Percentiles rank a stretch among this genome's conserved stretches.
These are phyloP conservation scores for Ormyrus rosae DNA, from an alignment of 2,888 invertebrate genomes.

Conservation along the genomic window DNA sequence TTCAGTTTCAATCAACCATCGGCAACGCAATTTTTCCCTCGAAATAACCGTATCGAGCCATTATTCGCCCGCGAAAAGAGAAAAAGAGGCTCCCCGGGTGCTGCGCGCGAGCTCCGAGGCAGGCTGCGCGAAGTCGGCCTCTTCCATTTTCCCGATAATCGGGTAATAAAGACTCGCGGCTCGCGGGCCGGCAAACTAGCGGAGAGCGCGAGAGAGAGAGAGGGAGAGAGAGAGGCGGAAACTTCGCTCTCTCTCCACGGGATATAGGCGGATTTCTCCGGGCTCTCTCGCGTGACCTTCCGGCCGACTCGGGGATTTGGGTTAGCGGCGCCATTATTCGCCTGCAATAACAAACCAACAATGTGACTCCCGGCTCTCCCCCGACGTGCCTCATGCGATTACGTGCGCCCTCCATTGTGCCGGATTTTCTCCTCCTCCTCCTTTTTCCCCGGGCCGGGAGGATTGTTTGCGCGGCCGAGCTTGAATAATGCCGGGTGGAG, in stretches of 20 bases:
- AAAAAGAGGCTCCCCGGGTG: slow-evolving; percentile 1
- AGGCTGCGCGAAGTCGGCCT: no score
- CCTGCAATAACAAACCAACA: slow-evolving; percentile 49
- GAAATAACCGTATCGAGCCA: neutral
- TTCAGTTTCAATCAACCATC: neutral
- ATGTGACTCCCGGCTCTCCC: slow-evolving; percentile 33
- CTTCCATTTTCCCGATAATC: slow-evolving; percentile 31
- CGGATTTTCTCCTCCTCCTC: slow-evolving; percentile 7
- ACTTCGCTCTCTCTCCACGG: slow-evolving; percentile 6
- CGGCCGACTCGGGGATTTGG: slow-evolving; percentile 23
- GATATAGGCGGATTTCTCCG: neutral
- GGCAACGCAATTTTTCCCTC: neutral
- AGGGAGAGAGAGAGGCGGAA: neutral
- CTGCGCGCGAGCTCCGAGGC: neutral
- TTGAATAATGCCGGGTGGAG: no score
- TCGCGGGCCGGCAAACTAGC: neutral
- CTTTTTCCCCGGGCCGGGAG: neutral
- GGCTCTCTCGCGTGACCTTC: slow-evolving; percentile 9
- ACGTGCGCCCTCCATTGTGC: slow-evolving; percentile 41
- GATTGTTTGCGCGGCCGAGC: no score
- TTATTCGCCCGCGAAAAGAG: neutral
- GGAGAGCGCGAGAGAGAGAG: neutral
- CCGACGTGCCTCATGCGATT: slow-evolving; percentile 36
- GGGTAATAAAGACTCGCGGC: slow-evolving; percentile 19
- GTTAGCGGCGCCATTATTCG: slow-evolving; percentile 44